Base-by-base conservation (phyloP, 2,888 invertebrate genomes). In the Parnassius apollo region DNA sequence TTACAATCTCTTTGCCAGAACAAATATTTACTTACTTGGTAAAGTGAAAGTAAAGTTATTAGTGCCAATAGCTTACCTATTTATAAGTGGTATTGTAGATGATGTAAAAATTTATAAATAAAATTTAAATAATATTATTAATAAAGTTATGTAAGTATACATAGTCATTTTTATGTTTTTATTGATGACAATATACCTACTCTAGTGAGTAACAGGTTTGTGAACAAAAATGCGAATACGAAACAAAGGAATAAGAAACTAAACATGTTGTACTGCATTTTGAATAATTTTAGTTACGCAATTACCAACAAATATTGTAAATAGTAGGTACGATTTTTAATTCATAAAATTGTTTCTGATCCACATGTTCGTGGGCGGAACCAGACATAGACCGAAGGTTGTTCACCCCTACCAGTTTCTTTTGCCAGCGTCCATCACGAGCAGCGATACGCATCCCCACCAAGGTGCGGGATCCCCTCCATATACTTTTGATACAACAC, bases 381-480 rank as follows among this genome's bases (percentile, higher is more conserved):
- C 81, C 75, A 77, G 76, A 76, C 81, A 71, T 77, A 79, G 75
- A 77, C 73, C 75, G 81, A 81, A 91, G 91, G 89, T 89, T 88
- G 81, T 90, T 91, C 83, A 92, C 91, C 92, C 92, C 91, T 90
- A 86, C 91, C 88, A 85, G 83, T 83, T 83, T 81, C 83, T 85
- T 82, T 80, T 78, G 80, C 77, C 78, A 77, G 76, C 78, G 83
- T 81, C 81, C 83, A 88, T 82, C 83, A 82, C 82, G 78, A 78
- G 75, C 71, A 77, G 74, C 83, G 81, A 81, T 76, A 80, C 87
- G 86, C 91, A 92, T 91, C 92, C 91, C 92, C 92, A 89, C 92
- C 92, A 88, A 86, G 79, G 74, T 80, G 79, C 85, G 86, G 84
- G 89, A 90, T 91, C 92, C 92, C 92, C 92, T 91, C 91, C 92